Conservation (phyloP, 2,888 invertebrate species). For the Nysson spinosus region DNA sequence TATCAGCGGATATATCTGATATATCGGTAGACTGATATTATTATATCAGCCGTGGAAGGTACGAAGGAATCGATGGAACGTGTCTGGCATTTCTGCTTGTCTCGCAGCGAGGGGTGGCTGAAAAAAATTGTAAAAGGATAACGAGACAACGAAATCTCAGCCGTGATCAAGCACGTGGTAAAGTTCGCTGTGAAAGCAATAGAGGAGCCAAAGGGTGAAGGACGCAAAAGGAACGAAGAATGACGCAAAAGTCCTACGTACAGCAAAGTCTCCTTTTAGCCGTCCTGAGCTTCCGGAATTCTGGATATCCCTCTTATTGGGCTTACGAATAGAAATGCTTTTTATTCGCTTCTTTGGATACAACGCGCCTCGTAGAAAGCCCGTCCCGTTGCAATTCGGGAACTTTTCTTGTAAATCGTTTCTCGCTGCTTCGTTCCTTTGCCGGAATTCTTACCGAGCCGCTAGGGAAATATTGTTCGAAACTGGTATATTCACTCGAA, state of each 20-base stretch:
- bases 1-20: no score
- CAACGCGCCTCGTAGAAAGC: constrained; percentile 5
- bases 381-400: not conserved
- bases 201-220: constrained; percentile 35
- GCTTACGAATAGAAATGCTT: constrained; percentile 33
- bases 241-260: constrained; percentile 2
- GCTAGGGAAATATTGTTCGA: not conserved
- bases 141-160: constrained; percentile 35
- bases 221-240: constrained; percentile 8
- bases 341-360: constrained; percentile 19
- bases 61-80: constrained; percentile 7
- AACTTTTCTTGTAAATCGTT: not conserved
- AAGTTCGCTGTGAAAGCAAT: constrained; percentile 48
- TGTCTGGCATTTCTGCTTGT: constrained; percentile 27
- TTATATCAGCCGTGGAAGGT: no score
- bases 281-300: constrained; percentile 36
- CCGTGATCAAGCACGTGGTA: constrained; percentile 54
- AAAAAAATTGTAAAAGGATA: constrained; percentile 12
- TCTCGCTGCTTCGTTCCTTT: not conserved
- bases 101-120: not conserved
- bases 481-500: no score
- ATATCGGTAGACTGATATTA: no score
- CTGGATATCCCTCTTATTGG: constrained; percentile 42
- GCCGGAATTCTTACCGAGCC: not conserved
- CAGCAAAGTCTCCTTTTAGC: constrained; percentile 18